Percentiles rank a stretch among this genome's conserved stretches.
These are phyloP conservation scores for Standfussiana lucernea DNA, from an alignment of 2,888 invertebrate genomes.

Conservation along the genomic window DNA sequence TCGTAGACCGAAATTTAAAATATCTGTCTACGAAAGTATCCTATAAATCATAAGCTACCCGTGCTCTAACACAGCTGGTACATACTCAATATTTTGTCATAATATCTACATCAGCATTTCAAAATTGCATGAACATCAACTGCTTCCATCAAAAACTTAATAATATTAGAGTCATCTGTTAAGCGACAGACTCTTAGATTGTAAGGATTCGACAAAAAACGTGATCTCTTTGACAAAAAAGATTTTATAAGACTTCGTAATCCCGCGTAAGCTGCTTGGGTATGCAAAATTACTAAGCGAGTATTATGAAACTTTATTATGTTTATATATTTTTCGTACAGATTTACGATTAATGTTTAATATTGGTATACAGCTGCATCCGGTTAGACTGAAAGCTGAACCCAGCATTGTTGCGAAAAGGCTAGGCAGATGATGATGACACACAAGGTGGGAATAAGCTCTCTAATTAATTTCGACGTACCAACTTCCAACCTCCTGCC, in stretches of 20 bases:
- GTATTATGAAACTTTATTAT: conserved; percentile 15
- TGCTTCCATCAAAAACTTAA: conserved; percentile 5
- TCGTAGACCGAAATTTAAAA: conserved; percentile 1
- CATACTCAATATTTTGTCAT: conserved; percentile 25
- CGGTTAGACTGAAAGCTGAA: background rate
- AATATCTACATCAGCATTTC: conserved; percentile 31
- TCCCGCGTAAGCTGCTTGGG: conserved; percentile 7
- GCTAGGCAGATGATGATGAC: background rate
- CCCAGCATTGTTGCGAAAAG: background rate
- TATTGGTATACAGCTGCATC: background rate
- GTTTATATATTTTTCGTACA: background rate
- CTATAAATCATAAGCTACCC: conserved; percentile 1
- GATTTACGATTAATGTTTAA: background rate
- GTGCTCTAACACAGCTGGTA: conserved; percentile 14
- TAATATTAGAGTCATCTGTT: conserved; percentile 32
- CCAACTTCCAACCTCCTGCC: no score
- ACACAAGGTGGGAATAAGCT: no score
- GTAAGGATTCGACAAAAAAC: background rate
- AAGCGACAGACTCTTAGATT: background rate
- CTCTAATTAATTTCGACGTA: no score
- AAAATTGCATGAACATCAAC: conserved; percentile 18
- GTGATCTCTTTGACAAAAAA: conserved; percentile 33
- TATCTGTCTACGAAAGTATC: conserved; percentile 2
- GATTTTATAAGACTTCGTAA: conserved; percentile 27
- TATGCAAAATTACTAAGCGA: background rate